Evolutionary conservation across 2,888 invertebrate genomes (phyloP), one percentile per base, ranked within the genome.

Genomic region (Macroteleia sp.): DNA sequence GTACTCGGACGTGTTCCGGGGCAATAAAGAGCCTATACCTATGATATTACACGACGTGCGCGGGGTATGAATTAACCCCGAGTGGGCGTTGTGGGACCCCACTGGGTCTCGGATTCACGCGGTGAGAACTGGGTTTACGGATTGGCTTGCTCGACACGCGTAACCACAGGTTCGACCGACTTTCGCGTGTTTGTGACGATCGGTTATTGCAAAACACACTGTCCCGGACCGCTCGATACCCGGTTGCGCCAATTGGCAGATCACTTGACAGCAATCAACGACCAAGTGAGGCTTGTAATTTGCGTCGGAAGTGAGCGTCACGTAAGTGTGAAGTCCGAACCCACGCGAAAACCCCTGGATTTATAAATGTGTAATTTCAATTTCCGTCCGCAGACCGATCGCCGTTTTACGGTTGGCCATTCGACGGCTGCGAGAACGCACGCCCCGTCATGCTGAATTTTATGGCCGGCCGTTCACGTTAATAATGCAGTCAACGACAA

Each of bases 51-150:
- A 41, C 62, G 66, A 66, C 50, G 73, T 39, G 19, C 34, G 39
- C 61, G 57, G 70, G 56, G 73, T 62, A 57, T 36, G 67, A 57
- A 75, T 77, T 69, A 77, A 42, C 67, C 59, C 64, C 41, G 39
- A 42, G 78, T 81, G 80, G 78, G 78, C 78, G 80, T 79, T 81
- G 80, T 81, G 78, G 76, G 80, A 81, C 78, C 78, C 78, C 80
- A 79, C 80, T 41, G 64, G 70, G 73, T 59, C 50, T 71, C 56
- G 64, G 69, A 76, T 78, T 80, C 76, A 73, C 80, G 80, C 62
- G 64, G 78, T 76, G 71, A 71, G 80, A 80, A 66, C 69, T 41
- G 62, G 70, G 66, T 62, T 64, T 67, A 61, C 46, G 66, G 61
- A 52, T 67, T 59, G 69, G 69, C 54, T 36, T 61, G 56, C 48